These are phyloP conservation scores for Platypus cylindrus DNA, from an alignment of 2,888 invertebrate species.

Conservation along the genomic window DNA sequence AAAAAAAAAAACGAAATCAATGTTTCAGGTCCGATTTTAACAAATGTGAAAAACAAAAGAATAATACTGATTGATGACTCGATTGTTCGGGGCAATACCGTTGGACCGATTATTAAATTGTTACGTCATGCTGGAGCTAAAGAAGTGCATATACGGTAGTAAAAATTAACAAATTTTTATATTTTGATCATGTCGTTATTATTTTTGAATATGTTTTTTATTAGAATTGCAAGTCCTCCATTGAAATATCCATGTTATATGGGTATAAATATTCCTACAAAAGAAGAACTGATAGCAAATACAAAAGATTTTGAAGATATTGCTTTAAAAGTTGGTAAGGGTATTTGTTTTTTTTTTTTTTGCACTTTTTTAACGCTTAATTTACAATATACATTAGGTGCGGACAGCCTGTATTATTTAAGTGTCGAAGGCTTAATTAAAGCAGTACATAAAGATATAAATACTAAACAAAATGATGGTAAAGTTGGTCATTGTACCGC, in stretches of 20 bases:
- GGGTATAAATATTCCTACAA: slow-evolving; percentile 99
- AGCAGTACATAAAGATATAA: slow-evolving; percentile 73
- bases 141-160: slow-evolving; percentile 72
- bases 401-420: slow-evolving; percentile 85
- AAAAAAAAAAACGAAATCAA: no score
- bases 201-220: slow-evolving; percentile 17
- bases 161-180: neutral
- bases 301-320: slow-evolving; percentile 54
- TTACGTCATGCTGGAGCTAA: slow-evolving; percentile 84
- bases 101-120: slow-evolving; percentile 89
- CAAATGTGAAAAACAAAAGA: slow-evolving; percentile 76
- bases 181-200: neutral
- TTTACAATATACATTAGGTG: slow-evolving; percentile 42
- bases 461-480: slow-evolving; percentile 44
- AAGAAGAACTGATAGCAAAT: slow-evolving; percentile 91
- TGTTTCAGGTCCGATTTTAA: slow-evolving; percentile 61
- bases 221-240: slow-evolving; percentile 88
- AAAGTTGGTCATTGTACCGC: slow-evolving; percentile 88
- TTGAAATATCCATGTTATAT: slow-evolving; percentile 92
- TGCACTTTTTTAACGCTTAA: neutral
- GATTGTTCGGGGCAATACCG: slow-evolving; percentile 93
- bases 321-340: slow-evolving; percentile 75
- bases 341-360: no score
- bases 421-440: slow-evolving; percentile 85
- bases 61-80: slow-evolving; percentile 94